Conservation (phyloP, 2,888 invertebrate species). For the Catocala fraxini region DNA sequence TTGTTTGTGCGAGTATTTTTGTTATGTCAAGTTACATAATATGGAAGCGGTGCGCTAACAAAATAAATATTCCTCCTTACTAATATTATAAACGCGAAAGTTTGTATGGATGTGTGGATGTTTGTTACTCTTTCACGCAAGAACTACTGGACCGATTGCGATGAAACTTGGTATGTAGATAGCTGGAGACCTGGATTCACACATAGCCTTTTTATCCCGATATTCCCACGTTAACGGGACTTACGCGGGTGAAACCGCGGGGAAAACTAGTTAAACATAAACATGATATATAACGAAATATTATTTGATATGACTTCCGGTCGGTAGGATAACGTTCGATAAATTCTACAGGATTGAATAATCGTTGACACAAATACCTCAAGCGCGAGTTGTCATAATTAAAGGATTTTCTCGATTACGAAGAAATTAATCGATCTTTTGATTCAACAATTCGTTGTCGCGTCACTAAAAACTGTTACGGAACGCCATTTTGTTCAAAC, state of each 20-base stretch:
- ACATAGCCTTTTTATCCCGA: no score
- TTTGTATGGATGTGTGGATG: no score
- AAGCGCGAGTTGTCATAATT: neutral
- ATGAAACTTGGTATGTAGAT: no score
- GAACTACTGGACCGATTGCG: no score
- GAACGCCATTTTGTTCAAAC: constrained; percentile 5
- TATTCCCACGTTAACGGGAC: no score
- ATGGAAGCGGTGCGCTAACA: constrained; percentile 2
- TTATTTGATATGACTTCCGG: neutral
- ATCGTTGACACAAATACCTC: neutral
- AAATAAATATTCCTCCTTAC: constrained; percentile 8
- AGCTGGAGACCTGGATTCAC: no score
- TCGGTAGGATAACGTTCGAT: neutral
- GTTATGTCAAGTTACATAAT: neutral
- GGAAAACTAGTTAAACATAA: no score
- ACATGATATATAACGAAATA: neutral
- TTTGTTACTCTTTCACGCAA: no score
- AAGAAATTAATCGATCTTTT: neutral
- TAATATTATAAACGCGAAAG: no score
- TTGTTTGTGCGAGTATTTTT: neutral
- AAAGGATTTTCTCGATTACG: constrained; percentile 3
- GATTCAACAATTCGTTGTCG: constrained; percentile 1
- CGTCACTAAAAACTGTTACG: constrained; percentile 9
- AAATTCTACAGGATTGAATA: neutral
- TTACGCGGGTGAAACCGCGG: no score